Evolutionary conservation across 2,888 invertebrate genomes (phyloP).

Genomic region (Gastrophysa polygoni): DNA sequence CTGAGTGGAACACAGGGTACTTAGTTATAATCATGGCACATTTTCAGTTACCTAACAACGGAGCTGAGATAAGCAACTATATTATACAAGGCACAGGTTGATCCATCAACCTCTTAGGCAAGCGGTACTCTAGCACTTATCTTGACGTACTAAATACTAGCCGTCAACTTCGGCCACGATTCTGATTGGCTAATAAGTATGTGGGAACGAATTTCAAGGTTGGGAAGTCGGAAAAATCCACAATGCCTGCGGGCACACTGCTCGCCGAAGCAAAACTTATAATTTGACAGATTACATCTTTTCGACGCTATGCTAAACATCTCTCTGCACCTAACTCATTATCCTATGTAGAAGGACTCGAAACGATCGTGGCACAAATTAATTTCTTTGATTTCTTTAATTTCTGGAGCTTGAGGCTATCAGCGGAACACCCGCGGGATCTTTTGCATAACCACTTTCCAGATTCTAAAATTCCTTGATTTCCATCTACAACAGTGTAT

Average conservation of each 20-base stretch:
- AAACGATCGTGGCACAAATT: not conserved
- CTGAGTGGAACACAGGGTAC: no score
- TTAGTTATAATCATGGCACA: no score
- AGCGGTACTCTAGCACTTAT: not conserved
- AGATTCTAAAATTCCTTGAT: no score
- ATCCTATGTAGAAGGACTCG: not conserved
- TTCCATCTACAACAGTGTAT: no score
- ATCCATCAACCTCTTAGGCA: not conserved
- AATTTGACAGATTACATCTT: slow-evolving; percentile 34
- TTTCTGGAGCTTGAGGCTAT: no score
- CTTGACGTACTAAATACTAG: not conserved
- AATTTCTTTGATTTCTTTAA: not conserved
- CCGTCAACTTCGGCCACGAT: not conserved
- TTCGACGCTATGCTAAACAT: slow-evolving; percentile 34
- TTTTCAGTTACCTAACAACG: no score
- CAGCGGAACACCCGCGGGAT: no score
- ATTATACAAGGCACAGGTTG: no score
- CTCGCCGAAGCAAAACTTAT: slow-evolving; percentile 28
- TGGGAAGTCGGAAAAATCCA: not conserved
- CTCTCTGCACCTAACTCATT: slow-evolving; percentile 32
- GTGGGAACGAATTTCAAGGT: not conserved
- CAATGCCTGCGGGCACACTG: slow-evolving; percentile 13
- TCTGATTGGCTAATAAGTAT: not conserved
- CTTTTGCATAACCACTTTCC: no score
- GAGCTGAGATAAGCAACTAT: no score